These are phyloP conservation scores for Plebejus argus DNA, from an alignment of 2,888 invertebrate species.

Conservation along the genomic window DNA sequence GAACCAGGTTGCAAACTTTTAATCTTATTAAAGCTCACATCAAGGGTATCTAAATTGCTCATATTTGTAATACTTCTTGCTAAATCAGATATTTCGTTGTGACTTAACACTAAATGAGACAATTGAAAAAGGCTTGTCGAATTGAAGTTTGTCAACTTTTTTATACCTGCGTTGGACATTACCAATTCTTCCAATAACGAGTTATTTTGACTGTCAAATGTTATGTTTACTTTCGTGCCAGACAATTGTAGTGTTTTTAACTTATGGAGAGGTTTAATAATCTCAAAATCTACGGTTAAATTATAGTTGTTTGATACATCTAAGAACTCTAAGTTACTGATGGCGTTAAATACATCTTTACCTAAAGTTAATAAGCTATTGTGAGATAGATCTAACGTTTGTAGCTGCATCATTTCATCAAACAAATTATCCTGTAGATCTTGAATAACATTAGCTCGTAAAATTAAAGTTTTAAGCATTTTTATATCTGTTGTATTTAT, in stretches of 20 bases:
- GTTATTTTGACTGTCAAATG: slow-evolving; percentile 46
- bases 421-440: slow-evolving; percentile 47
- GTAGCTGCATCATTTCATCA: slow-evolving; percentile 43
- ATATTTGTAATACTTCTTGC: slow-evolving; percentile 51
- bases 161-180: slow-evolving; percentile 50
- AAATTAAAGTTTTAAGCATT: slow-evolving; percentile 48
- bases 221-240: slow-evolving; percentile 47
- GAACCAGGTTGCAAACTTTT: slow-evolving; percentile 57
- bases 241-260: slow-evolving; percentile 52
- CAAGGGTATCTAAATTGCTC: slow-evolving; percentile 48
- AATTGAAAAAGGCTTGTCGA: slow-evolving; percentile 39
- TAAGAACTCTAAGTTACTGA: slow-evolving; percentile 49
- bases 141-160: slow-evolving; percentile 48
- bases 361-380: slow-evolving; percentile 51
- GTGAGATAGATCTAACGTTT: slow-evolving; percentile 49
- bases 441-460: slow-evolving; percentile 57
- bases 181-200: slow-evolving; percentile 47
- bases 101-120: slow-evolving; percentile 48
- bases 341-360: slow-evolving; percentile 47
- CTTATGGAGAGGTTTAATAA: slow-evolving; percentile 44
- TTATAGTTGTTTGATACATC: slow-evolving; percentile 60
- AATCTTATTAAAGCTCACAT: slow-evolving; percentile 60
- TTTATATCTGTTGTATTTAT: slow-evolving; percentile 56
- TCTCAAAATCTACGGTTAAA: slow-evolving; percentile 46
- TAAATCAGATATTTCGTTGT: slow-evolving; percentile 52